Evolutionary conservation across 2,797 vertebrate genomes (phyloP).

Genomic region (Darevskia nairensis): DNA sequence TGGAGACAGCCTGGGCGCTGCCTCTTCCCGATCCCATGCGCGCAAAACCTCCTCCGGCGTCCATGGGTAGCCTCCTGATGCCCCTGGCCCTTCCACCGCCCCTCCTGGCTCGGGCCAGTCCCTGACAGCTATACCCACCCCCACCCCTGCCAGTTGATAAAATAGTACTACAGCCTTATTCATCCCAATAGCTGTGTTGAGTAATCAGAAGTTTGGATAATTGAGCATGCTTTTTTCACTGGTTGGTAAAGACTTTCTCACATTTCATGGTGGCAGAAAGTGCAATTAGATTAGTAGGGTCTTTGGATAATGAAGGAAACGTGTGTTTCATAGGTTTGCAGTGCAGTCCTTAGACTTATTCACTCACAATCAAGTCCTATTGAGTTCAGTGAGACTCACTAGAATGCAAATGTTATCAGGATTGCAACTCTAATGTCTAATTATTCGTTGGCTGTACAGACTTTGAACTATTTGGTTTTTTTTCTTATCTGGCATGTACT

Average conservation of each 20-base stretch:
- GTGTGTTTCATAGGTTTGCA: background rate
- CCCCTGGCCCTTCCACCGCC: too few species aligned
- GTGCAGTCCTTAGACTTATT: background rate
- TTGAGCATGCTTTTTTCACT: background rate
- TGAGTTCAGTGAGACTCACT: background rate
- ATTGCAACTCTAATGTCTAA: background rate
- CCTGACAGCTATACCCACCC: too few species aligned
- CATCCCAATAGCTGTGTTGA: background rate
- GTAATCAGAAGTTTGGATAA: background rate
- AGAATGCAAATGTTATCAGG: background rate
- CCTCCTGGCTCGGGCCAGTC: too few species aligned
- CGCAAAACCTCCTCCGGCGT: too few species aligned
- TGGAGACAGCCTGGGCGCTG: too few species aligned
- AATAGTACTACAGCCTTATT: background rate
- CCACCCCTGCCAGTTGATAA: background rate
- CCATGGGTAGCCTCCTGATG: too few species aligned
- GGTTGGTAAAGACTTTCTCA: background rate
- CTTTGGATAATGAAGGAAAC: background rate
- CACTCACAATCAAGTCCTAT: background rate
- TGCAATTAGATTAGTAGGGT: background rate
- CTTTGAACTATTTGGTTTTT: background rate
- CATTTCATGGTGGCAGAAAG: too few species aligned
- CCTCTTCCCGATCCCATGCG: too few species aligned
- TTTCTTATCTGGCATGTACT: background rate
- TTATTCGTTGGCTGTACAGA: background rate